Evolutionary conservation across 2,113 vertebrate species (phyloP).

Genomic region (Empidonax traillii): DNA sequence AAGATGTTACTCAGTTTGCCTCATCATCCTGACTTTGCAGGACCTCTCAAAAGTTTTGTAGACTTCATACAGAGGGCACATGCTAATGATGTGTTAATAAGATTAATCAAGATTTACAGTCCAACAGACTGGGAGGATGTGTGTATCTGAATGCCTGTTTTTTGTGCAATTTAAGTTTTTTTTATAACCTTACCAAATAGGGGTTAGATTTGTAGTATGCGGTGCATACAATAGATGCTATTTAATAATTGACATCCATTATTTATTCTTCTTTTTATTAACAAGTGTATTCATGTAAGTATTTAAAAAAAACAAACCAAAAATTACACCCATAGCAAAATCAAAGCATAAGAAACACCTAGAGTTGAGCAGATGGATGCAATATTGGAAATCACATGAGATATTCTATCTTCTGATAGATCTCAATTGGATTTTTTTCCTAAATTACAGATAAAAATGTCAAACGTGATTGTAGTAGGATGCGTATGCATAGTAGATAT

Average conservation of each 20-base stretch:
- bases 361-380: neutral
- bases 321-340: neutral
- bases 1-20: neutral
- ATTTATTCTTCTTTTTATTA: neutral
- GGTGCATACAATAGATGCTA: neutral
- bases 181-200: neutral
- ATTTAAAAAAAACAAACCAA: neutral
- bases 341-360: neutral
- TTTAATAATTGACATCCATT: neutral
- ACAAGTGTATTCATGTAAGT: neutral
- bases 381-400: neutral
- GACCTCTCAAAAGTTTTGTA: neutral
- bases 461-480: neutral
- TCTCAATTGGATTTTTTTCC: neutral
- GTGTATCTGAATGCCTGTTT: neutral
- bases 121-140: neutral
- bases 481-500: neutral
- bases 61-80: neutral
- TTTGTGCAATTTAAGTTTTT: neutral
- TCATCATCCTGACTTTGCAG: neutral
- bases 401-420: neutral
- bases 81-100: neutral
- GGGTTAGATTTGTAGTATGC: neutral
- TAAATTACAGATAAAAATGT: neutral
- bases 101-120: neutral